phyloP scores from a whole-genome alignment of 2,888 invertebrate species.

The Portevinia maculata region DNA sequence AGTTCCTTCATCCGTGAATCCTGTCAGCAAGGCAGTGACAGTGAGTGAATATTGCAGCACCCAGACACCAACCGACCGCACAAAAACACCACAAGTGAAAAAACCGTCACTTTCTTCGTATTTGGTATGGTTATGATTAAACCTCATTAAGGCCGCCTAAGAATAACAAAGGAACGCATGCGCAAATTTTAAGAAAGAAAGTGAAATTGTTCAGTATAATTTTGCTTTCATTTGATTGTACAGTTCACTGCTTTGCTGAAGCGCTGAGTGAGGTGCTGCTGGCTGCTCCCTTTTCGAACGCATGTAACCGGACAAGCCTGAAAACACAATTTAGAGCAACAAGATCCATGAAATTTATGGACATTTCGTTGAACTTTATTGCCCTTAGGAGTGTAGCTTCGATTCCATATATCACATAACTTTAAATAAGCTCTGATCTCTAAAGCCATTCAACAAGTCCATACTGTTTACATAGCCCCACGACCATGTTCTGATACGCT shows the following conservation, averaged over 20 bases:
- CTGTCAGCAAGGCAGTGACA: constrained; percentile 53
- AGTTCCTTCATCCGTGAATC: constrained; percentile 56
- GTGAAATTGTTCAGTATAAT: constrained; percentile 61
- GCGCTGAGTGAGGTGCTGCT: constrained; percentile 2
- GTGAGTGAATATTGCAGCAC: constrained; percentile 15
- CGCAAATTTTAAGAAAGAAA: constrained; percentile 54
- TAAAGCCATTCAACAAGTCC: constrained; percentile 37
- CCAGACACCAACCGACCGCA: constrained; percentile 43
- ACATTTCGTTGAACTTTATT: constrained; percentile 52
- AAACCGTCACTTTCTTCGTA: constrained; percentile 59
- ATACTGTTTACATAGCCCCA: constrained; percentile 26
- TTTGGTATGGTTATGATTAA: constrained; percentile 32
- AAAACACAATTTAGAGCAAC: background rate
- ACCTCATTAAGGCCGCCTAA: constrained; percentile 61
- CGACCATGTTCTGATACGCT: constrained; percentile 57
- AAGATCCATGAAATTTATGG: constrained; percentile 40
- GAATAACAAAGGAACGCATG: constrained; percentile 53
- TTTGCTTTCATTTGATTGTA: constrained; percentile 60
- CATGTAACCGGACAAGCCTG: background rate
- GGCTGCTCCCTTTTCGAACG: constrained; percentile 1
- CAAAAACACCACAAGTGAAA: constrained; percentile 16
- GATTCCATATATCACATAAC: constrained; percentile 28
- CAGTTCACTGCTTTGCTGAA: constrained; percentile 57
- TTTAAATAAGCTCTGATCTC: constrained; percentile 1
- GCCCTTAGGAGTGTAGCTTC: constrained; percentile 39